Base-by-base conservation (phyloP, 2,797 vertebrate species). In the Pelobates cultripes region DNA sequence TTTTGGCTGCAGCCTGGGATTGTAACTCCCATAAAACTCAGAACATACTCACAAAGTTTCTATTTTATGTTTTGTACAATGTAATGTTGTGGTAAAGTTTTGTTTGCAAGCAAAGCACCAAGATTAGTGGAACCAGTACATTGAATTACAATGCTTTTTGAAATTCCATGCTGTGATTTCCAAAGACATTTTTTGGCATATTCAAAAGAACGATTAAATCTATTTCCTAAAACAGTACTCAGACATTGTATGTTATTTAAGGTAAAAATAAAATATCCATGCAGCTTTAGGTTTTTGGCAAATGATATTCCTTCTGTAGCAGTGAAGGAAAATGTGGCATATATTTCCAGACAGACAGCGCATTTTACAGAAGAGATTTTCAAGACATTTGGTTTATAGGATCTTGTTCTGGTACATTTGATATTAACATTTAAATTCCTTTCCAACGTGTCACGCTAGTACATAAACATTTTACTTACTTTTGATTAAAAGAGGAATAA, bases 311-410 rank as follows among this genome's bases (percentile, higher is more conserved):
- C 55, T 68, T 8, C 13, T 43, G 45, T 47, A 73, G 42, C 45
- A 67, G 7, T 9, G 44, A 64, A 67, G 4, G 15, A 41, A 73
- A 40, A 53, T 74, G 70, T 80, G 70, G 15, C 61, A 80, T 41
- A 67, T 67, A 74, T 73, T 80, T 75, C 72, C 71, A 80, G 79
- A 70, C 72, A 74, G 61, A 40, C 9, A 44, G 66, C 10, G 13
- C 3, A 43, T 43, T 14, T 40, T 44, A 43, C 43, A 66, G 17
- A 28, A 73, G 61, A 73, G 41, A 67, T 43, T 53, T 73, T 61
- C 61, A 74, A 79, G 41, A 79, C 61, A 45, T 64, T 63, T 47
- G 57, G 44, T 51, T 43, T 61, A 77, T 28, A 78, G 68, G 44
- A 78, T 12, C 68, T 28, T 60, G 43, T 17, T 66, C 53, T 3